These are phyloP conservation scores for Semicossyphus pulcher DNA, from an alignment of 2,113 vertebrate species.

Conservation along the genomic window DNA sequence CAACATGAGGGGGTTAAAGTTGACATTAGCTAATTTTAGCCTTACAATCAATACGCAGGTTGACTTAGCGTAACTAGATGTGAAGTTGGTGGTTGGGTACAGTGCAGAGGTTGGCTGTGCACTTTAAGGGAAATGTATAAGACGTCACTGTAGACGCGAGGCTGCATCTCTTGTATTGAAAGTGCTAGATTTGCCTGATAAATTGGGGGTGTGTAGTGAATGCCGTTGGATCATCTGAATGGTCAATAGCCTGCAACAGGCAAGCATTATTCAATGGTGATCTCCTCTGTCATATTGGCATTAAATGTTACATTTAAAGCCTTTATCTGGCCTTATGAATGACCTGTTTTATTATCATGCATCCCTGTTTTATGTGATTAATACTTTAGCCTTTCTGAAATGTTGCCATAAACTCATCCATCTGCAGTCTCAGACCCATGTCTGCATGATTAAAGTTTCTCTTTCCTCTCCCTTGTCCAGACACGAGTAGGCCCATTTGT, in stretches of 20 bases:
- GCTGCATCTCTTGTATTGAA: not conserved
- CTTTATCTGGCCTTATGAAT: not conserved
- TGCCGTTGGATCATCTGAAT: not conserved
- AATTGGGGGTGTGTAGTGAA: not conserved
- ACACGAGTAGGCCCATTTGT: slow-evolving; percentile 12
- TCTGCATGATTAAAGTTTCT: not conserved
- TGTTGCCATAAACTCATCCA: not conserved
- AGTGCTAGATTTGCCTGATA: not conserved
- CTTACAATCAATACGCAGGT: too few species aligned
- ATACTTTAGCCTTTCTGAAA: not conserved
- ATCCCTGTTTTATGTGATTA: not conserved
- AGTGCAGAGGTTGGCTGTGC: too few species aligned
- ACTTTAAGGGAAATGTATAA: too few species aligned
- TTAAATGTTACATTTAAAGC: not conserved
- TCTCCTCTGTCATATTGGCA: too few species aligned
- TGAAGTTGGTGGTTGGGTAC: too few species aligned
- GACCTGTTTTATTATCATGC: not conserved
- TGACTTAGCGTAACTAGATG: too few species aligned
- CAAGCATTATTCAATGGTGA: too few species aligned
- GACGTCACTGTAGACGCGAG: not conserved
- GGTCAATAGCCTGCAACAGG: not conserved
- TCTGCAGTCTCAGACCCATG: not conserved
- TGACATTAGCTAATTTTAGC: too few species aligned
- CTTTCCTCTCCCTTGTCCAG: not conserved
- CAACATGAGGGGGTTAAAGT: too few species aligned